phyloP scores from a whole-genome alignment of 53 echinoderm and acorn worm genomes.

The Paracentrotus lividus region DNA sequence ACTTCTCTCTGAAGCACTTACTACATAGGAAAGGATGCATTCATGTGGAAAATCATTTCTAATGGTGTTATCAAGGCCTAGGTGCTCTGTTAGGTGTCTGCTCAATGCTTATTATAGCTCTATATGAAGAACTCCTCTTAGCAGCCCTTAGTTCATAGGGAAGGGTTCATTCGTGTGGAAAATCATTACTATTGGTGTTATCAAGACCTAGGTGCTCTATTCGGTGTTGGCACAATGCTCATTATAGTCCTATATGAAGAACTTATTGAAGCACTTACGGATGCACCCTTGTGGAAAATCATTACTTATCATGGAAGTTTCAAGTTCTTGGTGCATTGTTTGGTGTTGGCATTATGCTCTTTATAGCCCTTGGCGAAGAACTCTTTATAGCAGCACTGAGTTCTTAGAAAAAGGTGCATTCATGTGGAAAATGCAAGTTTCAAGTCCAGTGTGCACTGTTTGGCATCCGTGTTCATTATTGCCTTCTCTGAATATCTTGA shows the following conservation, averaged over 20 bases:
- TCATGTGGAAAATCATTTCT: neutral
- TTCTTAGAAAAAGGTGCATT: neutral
- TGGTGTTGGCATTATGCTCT: conserved; percentile 84
- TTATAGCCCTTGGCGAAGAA: conserved; percentile 88
- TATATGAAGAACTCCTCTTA: conserved; percentile 80
- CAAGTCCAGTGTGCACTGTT: too few species aligned
- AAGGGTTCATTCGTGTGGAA: neutral
- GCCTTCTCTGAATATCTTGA: too few species aligned
- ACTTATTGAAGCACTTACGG: conserved; percentile 72
- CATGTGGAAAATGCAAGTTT: neutral
- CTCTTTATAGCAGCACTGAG: conserved; percentile 76
- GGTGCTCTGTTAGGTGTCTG: conserved; percentile 80
- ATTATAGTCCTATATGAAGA: conserved; percentile 87
- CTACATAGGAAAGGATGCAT: neutral
- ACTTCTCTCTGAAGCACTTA: conserved; percentile 72
- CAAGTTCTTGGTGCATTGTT: conserved; percentile 80
- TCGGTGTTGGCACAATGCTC: conserved; percentile 86
- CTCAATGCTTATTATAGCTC: conserved; percentile 89
- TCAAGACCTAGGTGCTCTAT: conserved; percentile 79
- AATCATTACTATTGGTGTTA: too few species aligned
- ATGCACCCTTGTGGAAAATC: neutral
- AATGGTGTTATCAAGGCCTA: conserved; percentile 65
- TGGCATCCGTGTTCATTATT: too few species aligned
- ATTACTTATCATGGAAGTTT: conserved; percentile 31
- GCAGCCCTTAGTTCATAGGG: conserved; percentile 58